Evolutionary conservation across 2,113 vertebrate species (phyloP).

Genomic region (Bambusicola thoracicus): DNA sequence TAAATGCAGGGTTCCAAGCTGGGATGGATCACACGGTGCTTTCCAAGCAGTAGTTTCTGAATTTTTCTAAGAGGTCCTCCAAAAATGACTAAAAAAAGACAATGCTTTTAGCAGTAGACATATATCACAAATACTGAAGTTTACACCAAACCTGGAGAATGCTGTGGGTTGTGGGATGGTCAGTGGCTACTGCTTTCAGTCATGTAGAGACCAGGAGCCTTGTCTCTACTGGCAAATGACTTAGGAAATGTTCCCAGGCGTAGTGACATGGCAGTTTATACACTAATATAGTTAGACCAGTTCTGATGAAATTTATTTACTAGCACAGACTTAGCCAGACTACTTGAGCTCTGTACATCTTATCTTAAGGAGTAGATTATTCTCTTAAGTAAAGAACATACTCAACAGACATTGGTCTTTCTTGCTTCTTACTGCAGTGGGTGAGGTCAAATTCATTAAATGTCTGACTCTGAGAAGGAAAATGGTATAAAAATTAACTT

Average conservation of each 20-base stretch:
- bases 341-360: accelerated
- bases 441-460: slow-evolving; percentile 12
- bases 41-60: background rate
- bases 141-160: background rate
- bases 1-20: background rate
- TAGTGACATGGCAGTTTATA: background rate
- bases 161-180: background rate
- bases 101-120: background rate
- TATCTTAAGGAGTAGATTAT: background rate
- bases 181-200: background rate
- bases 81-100: background rate
- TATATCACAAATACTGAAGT: background rate
- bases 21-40: background rate
- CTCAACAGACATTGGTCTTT: background rate
- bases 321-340: background rate
- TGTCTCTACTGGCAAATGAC: background rate
- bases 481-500: background rate
- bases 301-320: background rate
- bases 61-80: background rate
- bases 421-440: background rate
- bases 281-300: background rate
- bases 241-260: background rate
- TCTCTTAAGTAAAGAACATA: background rate
- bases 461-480: background rate
- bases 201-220: background rate